Evolutionary conservation across 2,888 invertebrate genomes (phyloP), one percentile per base, ranked within the genome.

Genomic region (Carcina quercana): DNA sequence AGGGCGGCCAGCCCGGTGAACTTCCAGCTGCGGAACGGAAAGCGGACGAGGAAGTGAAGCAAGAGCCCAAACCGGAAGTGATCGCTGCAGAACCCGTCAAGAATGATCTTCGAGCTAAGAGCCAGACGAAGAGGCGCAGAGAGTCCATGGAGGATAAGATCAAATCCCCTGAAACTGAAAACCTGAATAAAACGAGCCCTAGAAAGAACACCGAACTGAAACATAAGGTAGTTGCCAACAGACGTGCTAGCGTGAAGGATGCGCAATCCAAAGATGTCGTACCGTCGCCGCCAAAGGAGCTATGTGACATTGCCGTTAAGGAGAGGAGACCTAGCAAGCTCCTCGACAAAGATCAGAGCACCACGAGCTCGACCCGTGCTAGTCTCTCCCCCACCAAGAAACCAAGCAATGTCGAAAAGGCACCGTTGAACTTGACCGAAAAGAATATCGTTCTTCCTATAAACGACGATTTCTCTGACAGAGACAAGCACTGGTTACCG

Each of bases 1-100:
- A 88, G 88, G 62, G 78, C 82, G 35, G 75, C 85, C 60, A 87
- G 86, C 53, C 87, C 86, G 43, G 74, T 85, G 74, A 87, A 70
- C 65, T 87, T 87, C 62, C 85, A 78, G 57, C 85, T 88, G 50
- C 86, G 88, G 60, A 88, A 80, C 73, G 86, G 86, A 78, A 88
- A 88, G 62, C 78, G 85, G 76, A 88, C 82, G 85, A 87, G 84
- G 86, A 86, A 80, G 34, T 86, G 67, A 83, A 71, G 41, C 71
- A 85, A 69, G 59, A 37, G 1, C 10, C 11, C 2, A 6, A 56
- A 84, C 66, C 59, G 80, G 58, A 47, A 59, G 59, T 3, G 8
- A 44, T 54, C 60, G 34, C 73, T 57, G 43, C 57, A 46, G 76
- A 59, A 20, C 30, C 34, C 17, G 31, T 43, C 37, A 72, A 57